Conservation (phyloP, 2,888 invertebrate genomes). For the Lasius platythorax region DNA sequence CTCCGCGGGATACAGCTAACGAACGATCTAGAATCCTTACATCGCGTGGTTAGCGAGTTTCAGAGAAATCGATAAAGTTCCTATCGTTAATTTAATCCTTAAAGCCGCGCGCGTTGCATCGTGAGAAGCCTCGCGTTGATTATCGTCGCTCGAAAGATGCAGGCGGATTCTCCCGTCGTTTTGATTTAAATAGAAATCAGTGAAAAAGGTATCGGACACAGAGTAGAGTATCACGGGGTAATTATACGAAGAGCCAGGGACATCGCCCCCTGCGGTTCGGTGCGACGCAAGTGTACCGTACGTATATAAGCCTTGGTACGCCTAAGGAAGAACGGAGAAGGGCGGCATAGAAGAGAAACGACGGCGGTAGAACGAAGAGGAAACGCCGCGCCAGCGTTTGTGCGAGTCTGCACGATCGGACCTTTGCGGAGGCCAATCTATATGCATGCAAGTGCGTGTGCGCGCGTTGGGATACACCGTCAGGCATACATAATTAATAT, state of each 20-base stretch:
- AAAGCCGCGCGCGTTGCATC: not conserved
- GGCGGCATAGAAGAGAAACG: slow-evolving; percentile 9
- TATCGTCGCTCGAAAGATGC: not conserved
- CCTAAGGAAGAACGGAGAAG: slow-evolving; percentile 38
- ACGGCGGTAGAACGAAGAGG: slow-evolving; percentile 40
- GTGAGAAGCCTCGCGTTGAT: slow-evolving; percentile 8
- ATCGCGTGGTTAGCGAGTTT: not conserved
- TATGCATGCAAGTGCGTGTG: slow-evolving; percentile 79
- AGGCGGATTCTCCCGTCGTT: not conserved
- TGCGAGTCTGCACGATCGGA: slow-evolving; percentile 61
- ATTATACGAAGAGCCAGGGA: slow-evolving; percentile 65
- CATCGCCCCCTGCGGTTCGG: slow-evolving; percentile 76
- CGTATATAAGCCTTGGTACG: slow-evolving; percentile 57
- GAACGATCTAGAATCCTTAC: not conserved
- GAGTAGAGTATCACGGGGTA: not conserved
- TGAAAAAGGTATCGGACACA: not conserved
- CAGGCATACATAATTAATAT: slow-evolving; percentile 84
- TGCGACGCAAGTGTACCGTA: slow-evolving; percentile 73
- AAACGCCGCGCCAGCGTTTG: slow-evolving; percentile 62
- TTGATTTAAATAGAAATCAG: slow-evolving; percentile 31
- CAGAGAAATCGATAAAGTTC: not conserved
- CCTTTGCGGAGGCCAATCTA: slow-evolving; percentile 69
- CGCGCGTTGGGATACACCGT: slow-evolving; percentile 79
- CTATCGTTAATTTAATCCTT: slow-evolving; percentile 3
- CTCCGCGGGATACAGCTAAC: not conserved